A percentile compares a stretch with the other conserved stretches of the same genome.
phyloP scores from a whole-genome alignment of 2,113 vertebrate species.

The Taurulus bubalis region DNA sequence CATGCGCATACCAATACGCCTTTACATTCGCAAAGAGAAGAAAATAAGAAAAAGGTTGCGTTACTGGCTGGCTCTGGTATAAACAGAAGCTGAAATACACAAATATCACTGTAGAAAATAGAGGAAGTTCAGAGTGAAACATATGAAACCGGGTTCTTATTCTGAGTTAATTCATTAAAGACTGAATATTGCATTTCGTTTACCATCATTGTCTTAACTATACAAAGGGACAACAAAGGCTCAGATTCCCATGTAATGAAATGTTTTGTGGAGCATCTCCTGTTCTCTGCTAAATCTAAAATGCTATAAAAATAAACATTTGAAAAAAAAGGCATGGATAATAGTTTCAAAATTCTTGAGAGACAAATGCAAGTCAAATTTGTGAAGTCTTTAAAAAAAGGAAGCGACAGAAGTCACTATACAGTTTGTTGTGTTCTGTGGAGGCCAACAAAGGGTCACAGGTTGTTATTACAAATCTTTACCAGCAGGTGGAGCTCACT shows the following conservation, averaged over 20 bases:
- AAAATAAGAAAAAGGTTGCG: no score
- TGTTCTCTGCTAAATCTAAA: background rate
- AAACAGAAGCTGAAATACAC: no score
- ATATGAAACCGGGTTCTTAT: background rate
- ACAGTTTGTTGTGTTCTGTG: background rate
- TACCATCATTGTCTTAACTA: background rate
- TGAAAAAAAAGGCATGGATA: background rate
- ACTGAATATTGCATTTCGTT: background rate
- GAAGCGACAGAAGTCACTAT: background rate
- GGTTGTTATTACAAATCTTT: background rate
- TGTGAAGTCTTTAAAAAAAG: background rate
- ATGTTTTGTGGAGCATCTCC: background rate
- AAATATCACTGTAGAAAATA: no score
- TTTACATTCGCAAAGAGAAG: no score
- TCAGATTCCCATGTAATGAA: background rate
- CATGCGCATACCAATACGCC: no score
- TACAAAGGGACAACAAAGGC: no score
- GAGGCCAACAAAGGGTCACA: conserved; percentile 30
- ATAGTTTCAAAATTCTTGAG: background rate
- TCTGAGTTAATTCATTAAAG: background rate
- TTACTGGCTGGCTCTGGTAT: no score
- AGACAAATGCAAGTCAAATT: conserved; percentile 10
- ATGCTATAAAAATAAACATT: background rate
- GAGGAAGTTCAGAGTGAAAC: background rate
- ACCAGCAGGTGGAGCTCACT: conserved; percentile 61